Percentiles rank a stretch among this genome's conserved stretches.
phyloP scores from a whole-genome alignment of 2,113 vertebrate genomes.

The Forbesichthys agassizii region DNA sequence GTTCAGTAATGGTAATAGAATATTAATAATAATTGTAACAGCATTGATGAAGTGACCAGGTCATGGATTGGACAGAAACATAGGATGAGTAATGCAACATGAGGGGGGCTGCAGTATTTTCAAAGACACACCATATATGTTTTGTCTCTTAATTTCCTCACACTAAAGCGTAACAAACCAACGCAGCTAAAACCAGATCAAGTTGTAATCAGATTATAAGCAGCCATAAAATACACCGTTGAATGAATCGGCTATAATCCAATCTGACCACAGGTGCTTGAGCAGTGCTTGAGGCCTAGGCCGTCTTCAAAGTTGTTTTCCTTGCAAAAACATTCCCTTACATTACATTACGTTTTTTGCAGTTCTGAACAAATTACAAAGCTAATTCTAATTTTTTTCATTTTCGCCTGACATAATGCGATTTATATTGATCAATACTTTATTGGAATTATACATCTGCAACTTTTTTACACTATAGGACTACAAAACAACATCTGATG shows the following conservation, averaged over 20 bases:
- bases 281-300: neutral
- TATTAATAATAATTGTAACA: slow-evolving; percentile 13
- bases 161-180: slow-evolving; percentile 19
- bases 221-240: slow-evolving; percentile 45
- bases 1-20: neutral
- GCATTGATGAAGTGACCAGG: slow-evolving; percentile 1
- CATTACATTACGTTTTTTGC: too few species aligned
- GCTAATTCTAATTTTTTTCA: too few species aligned
- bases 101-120: neutral
- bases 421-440: too few species aligned
- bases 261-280: slow-evolving; percentile 34
- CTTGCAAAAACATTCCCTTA: too few species aligned
- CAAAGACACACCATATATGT: neutral
- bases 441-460: too few species aligned
- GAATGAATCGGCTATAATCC: slow-evolving; percentile 43
- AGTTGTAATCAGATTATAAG: slow-evolving; percentile 47
- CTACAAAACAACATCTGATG: too few species aligned
- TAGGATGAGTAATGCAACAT: slow-evolving; percentile 21
- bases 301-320: too few species aligned
- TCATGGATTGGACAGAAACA: neutral
- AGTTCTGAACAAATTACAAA: too few species aligned
- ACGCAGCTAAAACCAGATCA: slow-evolving; percentile 32
- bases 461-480: too few species aligned
- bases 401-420: too few species aligned
- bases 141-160: slow-evolving; percentile 11